Conservation (phyloP, 2,797 vertebrate species). For the Sebastes oblongus region DNA sequence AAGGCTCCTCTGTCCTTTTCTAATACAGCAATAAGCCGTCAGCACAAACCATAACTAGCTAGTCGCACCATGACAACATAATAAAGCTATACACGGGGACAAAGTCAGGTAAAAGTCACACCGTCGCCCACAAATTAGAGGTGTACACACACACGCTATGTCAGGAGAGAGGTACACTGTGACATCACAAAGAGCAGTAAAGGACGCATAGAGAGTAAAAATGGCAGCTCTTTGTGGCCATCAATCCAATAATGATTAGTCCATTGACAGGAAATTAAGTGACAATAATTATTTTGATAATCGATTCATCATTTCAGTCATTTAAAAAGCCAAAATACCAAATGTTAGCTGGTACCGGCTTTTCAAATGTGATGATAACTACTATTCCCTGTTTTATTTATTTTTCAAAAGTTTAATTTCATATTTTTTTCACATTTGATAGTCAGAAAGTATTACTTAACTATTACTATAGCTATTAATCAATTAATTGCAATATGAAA, state of each 20-base stretch:
- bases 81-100: slow-evolving; percentile 44
- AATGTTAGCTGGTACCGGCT: fast-evolving
- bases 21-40: slow-evolving; percentile 63
- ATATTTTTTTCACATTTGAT: not conserved
- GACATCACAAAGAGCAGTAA: not conserved
- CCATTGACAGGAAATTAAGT: not conserved
- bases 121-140: slow-evolving; percentile 6
- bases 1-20: slow-evolving; percentile 68
- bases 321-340: not conserved
- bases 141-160: not conserved
- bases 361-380: not conserved
- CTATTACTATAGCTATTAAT: not conserved
- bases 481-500: not conserved
- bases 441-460: not conserved
- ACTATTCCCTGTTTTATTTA: not conserved
- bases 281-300: not conserved
- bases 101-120: slow-evolving; percentile 73
- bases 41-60: slow-evolving; percentile 62
- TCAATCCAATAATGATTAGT: not conserved
- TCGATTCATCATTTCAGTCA: not conserved
- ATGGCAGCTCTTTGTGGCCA: not conserved
- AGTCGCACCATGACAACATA: slow-evolving; percentile 53
- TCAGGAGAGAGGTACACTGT: not conserved
- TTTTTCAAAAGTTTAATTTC: not conserved
- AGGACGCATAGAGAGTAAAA: not conserved